A percentile compares a stretch with the other conserved stretches of the same genome.
These are phyloP conservation scores for Brachirus orientalis DNA, from an alignment of 2,113 vertebrate genomes.

Conservation along the genomic window DNA sequence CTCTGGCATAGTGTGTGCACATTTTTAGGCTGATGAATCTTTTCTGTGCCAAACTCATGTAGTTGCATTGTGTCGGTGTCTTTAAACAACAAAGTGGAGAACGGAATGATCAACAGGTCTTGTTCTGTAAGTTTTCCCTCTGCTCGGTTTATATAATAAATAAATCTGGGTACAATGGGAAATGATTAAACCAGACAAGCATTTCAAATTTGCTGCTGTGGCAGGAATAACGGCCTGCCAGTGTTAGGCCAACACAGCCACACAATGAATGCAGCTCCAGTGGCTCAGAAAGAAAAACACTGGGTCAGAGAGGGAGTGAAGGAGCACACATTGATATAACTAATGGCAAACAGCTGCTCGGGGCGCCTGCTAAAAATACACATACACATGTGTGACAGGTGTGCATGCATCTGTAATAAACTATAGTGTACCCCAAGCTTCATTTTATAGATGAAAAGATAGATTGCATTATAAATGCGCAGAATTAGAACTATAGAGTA, in stretches of 20 bases:
- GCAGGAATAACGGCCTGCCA: constrained; percentile 56
- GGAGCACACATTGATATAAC: constrained; percentile 74
- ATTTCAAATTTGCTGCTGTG: constrained; percentile 44
- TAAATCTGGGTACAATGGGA: constrained; percentile 28
- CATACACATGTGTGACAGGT: constrained; percentile 56
- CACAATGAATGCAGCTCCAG: constrained; percentile 63
- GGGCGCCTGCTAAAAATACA: constrained; percentile 77
- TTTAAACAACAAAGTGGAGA: constrained; percentile 36
- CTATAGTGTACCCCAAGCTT: constrained; percentile 33
- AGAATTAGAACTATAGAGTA: constrained; percentile 21
- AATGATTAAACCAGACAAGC: constrained; percentile 61
- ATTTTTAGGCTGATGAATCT: constrained; percentile 28
- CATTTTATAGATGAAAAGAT: constrained; percentile 40
- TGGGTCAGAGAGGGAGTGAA: constrained; percentile 65
- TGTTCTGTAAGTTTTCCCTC: constrained; percentile 10
- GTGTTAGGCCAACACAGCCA: constrained; percentile 45
- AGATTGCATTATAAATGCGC: constrained; percentile 20
- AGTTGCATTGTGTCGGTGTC: constrained; percentile 19
- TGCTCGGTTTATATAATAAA: constrained; percentile 9
- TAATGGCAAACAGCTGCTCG: constrained; percentile 80
- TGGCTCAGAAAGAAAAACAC: constrained; percentile 74
- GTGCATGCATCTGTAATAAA: constrained; percentile 52
- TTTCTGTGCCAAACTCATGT: constrained; percentile 23
- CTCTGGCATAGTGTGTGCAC: too few species aligned
- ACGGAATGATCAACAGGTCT: constrained; percentile 29